Conservation (phyloP, 2,797 vertebrate genomes). For the Nyctibius grandis region DNA sequence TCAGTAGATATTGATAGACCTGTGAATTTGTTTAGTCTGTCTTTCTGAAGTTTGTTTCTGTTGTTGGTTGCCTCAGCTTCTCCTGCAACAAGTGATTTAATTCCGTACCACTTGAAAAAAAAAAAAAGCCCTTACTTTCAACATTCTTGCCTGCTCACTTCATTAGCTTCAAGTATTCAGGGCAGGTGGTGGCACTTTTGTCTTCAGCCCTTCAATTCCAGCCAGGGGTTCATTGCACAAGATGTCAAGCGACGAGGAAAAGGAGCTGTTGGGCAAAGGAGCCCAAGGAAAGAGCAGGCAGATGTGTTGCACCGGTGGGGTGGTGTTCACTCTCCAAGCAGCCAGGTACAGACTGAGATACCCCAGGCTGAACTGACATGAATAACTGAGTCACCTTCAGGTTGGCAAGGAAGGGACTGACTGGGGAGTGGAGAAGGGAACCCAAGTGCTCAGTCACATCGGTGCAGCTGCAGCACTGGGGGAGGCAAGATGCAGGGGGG, state of each 20-base stretch:
- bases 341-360: not conserved
- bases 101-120: not conserved
- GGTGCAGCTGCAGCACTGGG: slow-evolving; percentile 57
- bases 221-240: not conserved
- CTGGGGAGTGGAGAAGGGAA: not conserved
- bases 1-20: not conserved
- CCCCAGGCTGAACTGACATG: not conserved
- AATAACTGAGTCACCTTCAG: slow-evolving; percentile 50
- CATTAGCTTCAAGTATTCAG: not conserved
- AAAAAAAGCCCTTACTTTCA: not conserved
- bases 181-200: not conserved
- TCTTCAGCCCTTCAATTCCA: not conserved
- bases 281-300: not conserved
- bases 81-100: not conserved
- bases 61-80: not conserved
- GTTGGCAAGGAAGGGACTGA: not conserved
- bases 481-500: slow-evolving; percentile 47
- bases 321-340: not conserved
- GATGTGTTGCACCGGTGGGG: not conserved
- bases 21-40: not conserved
- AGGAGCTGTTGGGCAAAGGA: not conserved
- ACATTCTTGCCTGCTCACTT: not conserved
- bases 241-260: not conserved
- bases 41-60: not conserved
- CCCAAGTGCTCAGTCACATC: slow-evolving; percentile 43